phyloP scores from a whole-genome alignment of 1,140 invertebrate genomes.

The Solen grandis region DNA sequence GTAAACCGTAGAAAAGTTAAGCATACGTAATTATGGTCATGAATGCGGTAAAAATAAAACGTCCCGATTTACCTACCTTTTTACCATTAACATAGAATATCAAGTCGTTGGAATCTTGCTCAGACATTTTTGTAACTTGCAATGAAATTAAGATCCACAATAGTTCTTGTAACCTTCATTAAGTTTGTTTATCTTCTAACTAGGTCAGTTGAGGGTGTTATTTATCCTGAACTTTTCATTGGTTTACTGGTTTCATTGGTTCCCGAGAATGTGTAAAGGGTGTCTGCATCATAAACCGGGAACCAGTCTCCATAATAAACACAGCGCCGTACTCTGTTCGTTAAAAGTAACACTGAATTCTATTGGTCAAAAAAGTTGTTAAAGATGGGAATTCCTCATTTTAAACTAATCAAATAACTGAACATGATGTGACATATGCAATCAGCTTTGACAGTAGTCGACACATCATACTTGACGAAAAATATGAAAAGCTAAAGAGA shows the following conservation, averaged over 20 bases:
- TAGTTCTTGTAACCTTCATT: neutral
- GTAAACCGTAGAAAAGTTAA: too few relatives aligned
- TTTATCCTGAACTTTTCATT: too few relatives aligned
- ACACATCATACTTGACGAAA: neutral
- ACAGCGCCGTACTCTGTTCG: too few relatives aligned
- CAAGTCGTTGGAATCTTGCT: slow-evolving; percentile 36
- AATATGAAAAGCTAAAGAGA: too few relatives aligned
- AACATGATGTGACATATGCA: neutral
- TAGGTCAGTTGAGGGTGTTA: too few relatives aligned
- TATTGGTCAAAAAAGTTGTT: neutral
- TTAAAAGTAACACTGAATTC: slow-evolving; percentile 7
- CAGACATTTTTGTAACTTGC: slow-evolving; percentile 18
- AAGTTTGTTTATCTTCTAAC: too few relatives aligned
- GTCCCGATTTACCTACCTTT: slow-evolving; percentile 68
- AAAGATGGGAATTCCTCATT: neutral
- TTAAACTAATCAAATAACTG: neutral
- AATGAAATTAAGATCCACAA: neutral
- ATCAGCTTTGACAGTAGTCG: neutral
- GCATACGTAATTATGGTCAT: too few relatives aligned
- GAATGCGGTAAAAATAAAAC: too few relatives aligned
- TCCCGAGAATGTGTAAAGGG: too few relatives aligned
- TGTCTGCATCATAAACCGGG: too few relatives aligned
- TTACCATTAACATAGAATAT: slow-evolving; percentile 72
- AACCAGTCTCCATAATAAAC: too few relatives aligned
- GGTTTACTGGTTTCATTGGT: neutral